Evolutionary conservation across 2,888 invertebrate genomes (phyloP).

Genomic region (Andricus quercusramuli): DNA sequence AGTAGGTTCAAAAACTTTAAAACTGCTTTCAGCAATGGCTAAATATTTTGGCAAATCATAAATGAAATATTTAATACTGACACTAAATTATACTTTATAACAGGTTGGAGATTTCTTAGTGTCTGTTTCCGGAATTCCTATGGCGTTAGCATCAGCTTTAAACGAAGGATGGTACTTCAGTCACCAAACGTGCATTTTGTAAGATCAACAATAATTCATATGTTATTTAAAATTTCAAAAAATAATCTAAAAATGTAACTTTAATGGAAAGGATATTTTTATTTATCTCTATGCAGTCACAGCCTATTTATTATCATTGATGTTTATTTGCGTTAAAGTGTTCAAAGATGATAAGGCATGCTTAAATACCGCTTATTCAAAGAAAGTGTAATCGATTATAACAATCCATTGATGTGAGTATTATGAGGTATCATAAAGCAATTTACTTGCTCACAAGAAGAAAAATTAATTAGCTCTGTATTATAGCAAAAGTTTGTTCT

Average conservation of each 20-base stretch:
- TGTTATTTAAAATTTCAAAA: background rate
- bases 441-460: background rate
- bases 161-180: constrained; percentile 86
- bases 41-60: too few species aligned
- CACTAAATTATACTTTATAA: constrained; percentile 16
- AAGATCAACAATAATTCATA: constrained; percentile 67
- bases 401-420: background rate
- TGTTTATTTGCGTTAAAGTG: background rate
- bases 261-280: background rate
- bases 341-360: background rate
- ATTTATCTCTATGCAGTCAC: background rate
- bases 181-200: constrained; percentile 84
- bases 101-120: constrained; percentile 83
- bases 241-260: background rate
- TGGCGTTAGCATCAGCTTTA: constrained; percentile 84
- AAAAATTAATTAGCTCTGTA: background rate
- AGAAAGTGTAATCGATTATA: background rate
- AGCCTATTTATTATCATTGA: background rate
- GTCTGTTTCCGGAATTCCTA: constrained; percentile 85
- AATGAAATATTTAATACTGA: background rate
- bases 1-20: too few species aligned
- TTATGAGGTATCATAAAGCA: background rate
- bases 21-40: too few species aligned
- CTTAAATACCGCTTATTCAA: background rate
- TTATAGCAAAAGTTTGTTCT: too few species aligned